These are phyloP conservation scores for Ptychobarbus kaznakovi DNA, from an alignment of 2,797 vertebrate species.

Conservation along the genomic window DNA sequence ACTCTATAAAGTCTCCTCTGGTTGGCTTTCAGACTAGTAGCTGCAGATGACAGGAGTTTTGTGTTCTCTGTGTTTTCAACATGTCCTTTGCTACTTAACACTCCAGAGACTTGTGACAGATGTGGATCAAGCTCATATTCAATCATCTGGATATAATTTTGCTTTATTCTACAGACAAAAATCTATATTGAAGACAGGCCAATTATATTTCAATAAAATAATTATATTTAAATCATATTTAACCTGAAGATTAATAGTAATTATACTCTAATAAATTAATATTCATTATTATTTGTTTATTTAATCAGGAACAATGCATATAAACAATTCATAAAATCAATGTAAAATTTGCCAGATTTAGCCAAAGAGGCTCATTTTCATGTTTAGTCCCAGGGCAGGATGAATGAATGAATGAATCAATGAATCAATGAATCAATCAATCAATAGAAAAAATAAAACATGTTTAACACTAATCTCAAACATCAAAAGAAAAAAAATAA, in stretches of 20 bases:
- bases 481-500: too few relatives aligned
- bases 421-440: too few relatives aligned
- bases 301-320: neutral
- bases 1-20: slow-evolving; percentile 76
- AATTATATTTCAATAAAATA: neutral
- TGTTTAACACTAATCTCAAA: too few relatives aligned
- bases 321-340: neutral
- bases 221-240: neutral
- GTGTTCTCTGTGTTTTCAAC: neutral
- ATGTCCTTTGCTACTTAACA: neutral
- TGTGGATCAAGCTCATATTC: neutral
- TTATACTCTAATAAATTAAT: neutral
- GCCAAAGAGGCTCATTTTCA: neutral
- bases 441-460: neutral
- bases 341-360: neutral
- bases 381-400: neutral
- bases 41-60: slow-evolving; percentile 44
- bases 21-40: slow-evolving; percentile 70
- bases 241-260: neutral
- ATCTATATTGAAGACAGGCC: neutral
- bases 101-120: neutral
- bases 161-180: neutral
- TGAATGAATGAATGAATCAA: neutral
- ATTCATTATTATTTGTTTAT: neutral
- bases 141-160: neutral